These are phyloP conservation scores for Ceuthmochares aereus DNA, from an alignment of 2,113 vertebrate genomes.

Conservation along the genomic window DNA sequence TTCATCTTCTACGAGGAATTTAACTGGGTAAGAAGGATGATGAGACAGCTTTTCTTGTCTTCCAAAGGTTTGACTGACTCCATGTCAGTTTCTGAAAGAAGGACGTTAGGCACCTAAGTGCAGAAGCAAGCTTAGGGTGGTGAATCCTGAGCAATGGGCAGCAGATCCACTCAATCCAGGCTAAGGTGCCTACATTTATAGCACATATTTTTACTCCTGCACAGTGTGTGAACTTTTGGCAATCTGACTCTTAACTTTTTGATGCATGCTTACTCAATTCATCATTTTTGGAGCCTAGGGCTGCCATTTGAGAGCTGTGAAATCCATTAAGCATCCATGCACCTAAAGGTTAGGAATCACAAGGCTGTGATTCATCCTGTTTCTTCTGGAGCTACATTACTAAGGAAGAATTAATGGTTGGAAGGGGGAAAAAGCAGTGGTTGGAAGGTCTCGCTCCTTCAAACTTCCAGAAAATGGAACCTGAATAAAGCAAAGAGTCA, in stretches of 20 bases:
- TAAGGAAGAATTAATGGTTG: not conserved
- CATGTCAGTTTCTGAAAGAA: not conserved
- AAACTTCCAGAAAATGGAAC: not conserved
- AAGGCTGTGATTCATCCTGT: not conserved
- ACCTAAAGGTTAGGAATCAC: slow-evolving; percentile 54
- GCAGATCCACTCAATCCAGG: not conserved
- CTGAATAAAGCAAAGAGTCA: not conserved
- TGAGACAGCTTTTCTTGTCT: not conserved
- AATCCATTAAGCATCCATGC: slow-evolving; percentile 35
- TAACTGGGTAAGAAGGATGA: not conserved
- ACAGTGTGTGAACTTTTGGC: slow-evolving; percentile 15
- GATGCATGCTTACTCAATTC: slow-evolving; percentile 26
- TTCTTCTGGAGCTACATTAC: not conserved
- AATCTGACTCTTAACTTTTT: slow-evolving; percentile 25
- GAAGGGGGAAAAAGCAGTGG: not conserved
- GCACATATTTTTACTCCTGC: not conserved
- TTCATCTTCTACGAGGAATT: not conserved
- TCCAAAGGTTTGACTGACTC: not conserved
- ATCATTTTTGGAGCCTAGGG: slow-evolving; percentile 28
- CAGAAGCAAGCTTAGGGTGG: not conserved
- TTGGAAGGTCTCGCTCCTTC: not conserved
- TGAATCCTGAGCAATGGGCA: not conserved
- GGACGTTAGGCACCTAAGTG: not conserved
- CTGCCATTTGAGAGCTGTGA: not conserved
- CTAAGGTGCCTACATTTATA: not conserved